Evolutionary conservation across 2,888 invertebrate species (phyloP), one percentile per base, ranked within the genome.

Genomic region (Tenthredo livida): DNA sequence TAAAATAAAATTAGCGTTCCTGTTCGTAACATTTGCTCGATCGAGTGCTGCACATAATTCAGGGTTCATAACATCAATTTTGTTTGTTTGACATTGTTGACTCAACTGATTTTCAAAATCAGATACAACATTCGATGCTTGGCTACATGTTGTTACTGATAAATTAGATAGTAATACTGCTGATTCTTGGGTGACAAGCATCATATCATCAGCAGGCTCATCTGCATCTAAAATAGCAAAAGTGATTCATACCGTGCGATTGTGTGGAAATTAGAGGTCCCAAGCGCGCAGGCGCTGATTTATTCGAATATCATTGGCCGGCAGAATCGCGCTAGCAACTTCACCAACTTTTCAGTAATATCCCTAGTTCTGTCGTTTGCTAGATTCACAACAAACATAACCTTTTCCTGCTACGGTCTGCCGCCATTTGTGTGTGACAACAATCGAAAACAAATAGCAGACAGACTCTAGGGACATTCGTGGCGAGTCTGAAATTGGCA

Each of bases 1-100:
- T 25, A 86, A 84, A 40, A 86, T 84, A 15, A 82, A 86, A 80
- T 83, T 85, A 50, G 86, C 86, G 84, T 86, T 84, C 84, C 86
- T 85, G 77, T 84, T 84, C n/a, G 82, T 84, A 43, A 85, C 77
- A 84, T 86, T 86, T 73, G 84, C 75, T 84, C 86, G 29, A 82
- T 86, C 85, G 1, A 86, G 85, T 75, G 70, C 86, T 54, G 84
- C 70, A 33, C 84, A 50, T 40, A 86, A 15, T 40, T 86, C 86
- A 61, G 85, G 83, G 65, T 83, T 86, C 70, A 84, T 84, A 21
- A 67, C 70, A 70, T 84, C 47, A 84, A 84, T 84, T 84, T 84
- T 84, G 17, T 84, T 84, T 25, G 70, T 3, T 47, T 47, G 47
- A 47, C 12, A 47, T 5, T 47, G 47, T 84, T 67, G 84, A 67